Base-by-base conservation (phyloP, 2,888 invertebrate genomes). In the Sphinx pinastri region DNA sequence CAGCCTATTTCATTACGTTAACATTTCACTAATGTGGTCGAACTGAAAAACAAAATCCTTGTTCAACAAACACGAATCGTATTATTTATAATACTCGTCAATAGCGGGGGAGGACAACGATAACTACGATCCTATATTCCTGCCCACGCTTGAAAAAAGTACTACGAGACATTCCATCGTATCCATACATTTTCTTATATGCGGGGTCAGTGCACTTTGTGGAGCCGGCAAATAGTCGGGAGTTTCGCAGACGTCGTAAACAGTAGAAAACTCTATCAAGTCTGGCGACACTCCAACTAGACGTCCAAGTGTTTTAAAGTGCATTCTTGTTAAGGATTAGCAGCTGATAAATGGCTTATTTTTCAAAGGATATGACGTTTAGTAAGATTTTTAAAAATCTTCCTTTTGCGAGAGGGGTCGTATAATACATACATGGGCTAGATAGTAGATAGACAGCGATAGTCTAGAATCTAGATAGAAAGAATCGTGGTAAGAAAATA, bases 251-350 rank as follows among this genome's bases (percentile, higher is more conserved):
- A 80, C 84, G 72, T 70, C 70, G 81, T 80, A 81, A 83, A 82
- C 82, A 77, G 78, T 74, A 78, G 84, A 82, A 84, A 86, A 85
- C 84, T 86, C 85, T 77, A 84, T 83, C 77, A 71, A 76, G 71
- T 75, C 73, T 86, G 86, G 86, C 86, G 76, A 72, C 72, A 74
- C 73, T 82, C 86, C 86, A 86, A 82, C 79, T 75, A 75, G 13
- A 19, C 72, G 77, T 72, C 70, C 63, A 68, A 74, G 74, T 72
- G 79, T 77, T 75, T 75, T 76, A 77, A 79, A 79, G 73, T 45
- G 58, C 57, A 58, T 70, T 60, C 49, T 63, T 63, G 19, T 63
- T 16, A 13, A 13, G 63, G 63, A 63, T 63, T 63, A 49, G 49
- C 49, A 49, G 49, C 19, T 63, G 63, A 49, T 63, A 19, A 49